These are phyloP conservation scores for Pogonophryne albipinna DNA, from an alignment of 2,797 vertebrate genomes.

Conservation along the genomic window DNA sequence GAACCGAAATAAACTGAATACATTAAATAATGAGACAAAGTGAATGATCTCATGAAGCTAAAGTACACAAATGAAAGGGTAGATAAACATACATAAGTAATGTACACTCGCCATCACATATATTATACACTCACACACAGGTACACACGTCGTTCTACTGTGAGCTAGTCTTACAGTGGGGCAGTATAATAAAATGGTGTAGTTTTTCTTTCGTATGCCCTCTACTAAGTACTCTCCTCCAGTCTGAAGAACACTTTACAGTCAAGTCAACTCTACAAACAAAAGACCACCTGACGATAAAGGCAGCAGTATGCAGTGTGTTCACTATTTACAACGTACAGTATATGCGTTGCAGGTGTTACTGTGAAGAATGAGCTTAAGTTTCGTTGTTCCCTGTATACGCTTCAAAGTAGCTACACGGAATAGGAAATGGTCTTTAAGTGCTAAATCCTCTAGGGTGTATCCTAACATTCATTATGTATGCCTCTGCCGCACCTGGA, in stretches of 20 bases:
- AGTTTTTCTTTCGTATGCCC: constrained; percentile 6
- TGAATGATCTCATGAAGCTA: constrained; percentile 6
- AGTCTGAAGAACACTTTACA: constrained; percentile 18
- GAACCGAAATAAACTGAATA: not conserved
- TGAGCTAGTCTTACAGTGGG: not conserved
- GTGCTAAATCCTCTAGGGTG: constrained; percentile 40
- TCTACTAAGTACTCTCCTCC: constrained; percentile 25
- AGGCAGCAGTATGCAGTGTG: not conserved
- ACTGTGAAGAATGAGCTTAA: constrained; percentile 51
- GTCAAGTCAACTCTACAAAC: constrained; percentile 27
- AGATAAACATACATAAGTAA: not conserved
- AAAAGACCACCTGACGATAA: constrained; percentile 44
- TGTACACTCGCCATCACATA: not conserved
- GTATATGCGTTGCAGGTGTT: constrained; percentile 37
- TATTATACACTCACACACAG: not conserved
- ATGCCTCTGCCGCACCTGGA: constrained; percentile 34
- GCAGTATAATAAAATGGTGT: constrained; percentile 16
- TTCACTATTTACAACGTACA: constrained; percentile 16
- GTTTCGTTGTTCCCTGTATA: constrained; percentile 43
- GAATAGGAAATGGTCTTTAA: constrained; percentile 50
- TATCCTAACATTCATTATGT: constrained; percentile 44
- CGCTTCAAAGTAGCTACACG: constrained; percentile 31
- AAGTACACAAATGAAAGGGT: not conserved
- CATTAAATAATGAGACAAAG: not conserved
- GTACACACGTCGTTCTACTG: not conserved